These are phyloP conservation scores for Brachirus orientalis DNA, from an alignment of 2,113 vertebrate species.

Conservation along the genomic window DNA sequence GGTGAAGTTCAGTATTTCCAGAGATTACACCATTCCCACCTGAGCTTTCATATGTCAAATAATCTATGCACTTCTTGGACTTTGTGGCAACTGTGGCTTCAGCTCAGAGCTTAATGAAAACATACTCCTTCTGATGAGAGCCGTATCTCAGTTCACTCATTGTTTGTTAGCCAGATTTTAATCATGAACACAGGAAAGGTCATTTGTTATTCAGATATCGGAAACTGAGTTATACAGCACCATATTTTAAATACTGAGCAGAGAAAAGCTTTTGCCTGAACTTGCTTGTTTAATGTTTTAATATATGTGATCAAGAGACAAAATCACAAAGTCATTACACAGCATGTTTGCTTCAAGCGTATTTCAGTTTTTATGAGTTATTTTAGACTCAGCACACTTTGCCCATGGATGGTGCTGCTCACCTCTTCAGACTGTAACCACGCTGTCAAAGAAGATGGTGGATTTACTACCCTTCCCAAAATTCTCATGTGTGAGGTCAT, in stretches of 20 bases:
- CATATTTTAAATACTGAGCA: no score
- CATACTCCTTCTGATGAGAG: slow-evolving; percentile 20
- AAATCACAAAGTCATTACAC: slow-evolving; percentile 7
- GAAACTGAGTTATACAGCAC: no score
- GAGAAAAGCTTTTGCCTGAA: no score
- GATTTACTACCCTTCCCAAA: slow-evolving; percentile 51
- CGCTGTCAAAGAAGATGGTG: slow-evolving; percentile 15
- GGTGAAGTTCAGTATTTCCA: slow-evolving; percentile 12
- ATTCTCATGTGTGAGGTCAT: slow-evolving; percentile 30
- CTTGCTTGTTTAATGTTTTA: no score
- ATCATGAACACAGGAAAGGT: slow-evolving; percentile 11
- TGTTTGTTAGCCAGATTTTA: slow-evolving; percentile 47
- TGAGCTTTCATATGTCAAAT: background rate
- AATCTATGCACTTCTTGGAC: slow-evolving; percentile 4
- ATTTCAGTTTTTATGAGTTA: background rate
- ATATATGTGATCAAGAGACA: background rate
- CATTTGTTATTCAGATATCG: slow-evolving; percentile 23
- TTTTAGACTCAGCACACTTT: slow-evolving; percentile 35
- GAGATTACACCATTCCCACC: slow-evolving; percentile 32
- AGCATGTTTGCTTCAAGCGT: background rate
- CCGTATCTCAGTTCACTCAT: background rate
- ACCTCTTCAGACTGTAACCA: slow-evolving; percentile 6
- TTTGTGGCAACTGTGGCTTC: slow-evolving; percentile 23
- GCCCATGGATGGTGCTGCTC: slow-evolving; percentile 51
- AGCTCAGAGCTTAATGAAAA: slow-evolving; percentile 47